These are phyloP conservation scores for Portunus trituberculatus DNA, from an alignment of 1,140 invertebrate genomes.

Conservation along the genomic window DNA sequence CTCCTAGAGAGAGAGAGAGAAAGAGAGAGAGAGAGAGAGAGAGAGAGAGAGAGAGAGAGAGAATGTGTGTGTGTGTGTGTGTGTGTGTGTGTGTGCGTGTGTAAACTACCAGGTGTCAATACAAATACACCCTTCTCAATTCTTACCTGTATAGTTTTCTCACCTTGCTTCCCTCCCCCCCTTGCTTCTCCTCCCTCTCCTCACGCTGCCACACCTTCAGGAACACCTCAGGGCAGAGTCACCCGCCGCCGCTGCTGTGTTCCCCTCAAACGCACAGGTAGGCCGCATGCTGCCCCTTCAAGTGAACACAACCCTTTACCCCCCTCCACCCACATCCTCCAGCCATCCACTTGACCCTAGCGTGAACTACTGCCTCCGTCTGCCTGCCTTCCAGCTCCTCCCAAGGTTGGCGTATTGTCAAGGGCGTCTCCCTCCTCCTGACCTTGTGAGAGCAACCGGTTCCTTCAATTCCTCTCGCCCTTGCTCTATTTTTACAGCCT, in stretches of 20 bases:
- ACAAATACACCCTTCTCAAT: neutral
- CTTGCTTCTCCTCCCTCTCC: neutral
- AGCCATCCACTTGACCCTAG: neutral
- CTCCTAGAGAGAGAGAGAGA: neutral
- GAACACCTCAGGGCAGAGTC: conserved; percentile 54
- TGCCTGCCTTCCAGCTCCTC: neutral
- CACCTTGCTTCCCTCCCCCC: conserved; percentile 14
- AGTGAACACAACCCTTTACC: neutral
- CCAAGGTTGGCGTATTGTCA: neutral
- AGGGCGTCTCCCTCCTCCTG: neutral
- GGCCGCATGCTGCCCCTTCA: conserved; percentile 48
- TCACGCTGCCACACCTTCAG: conserved; percentile 23
- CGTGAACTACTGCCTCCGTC: neutral
- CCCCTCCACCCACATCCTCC: neutral
- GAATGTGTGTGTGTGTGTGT: neutral
- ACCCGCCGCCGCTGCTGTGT: conserved; percentile 51
- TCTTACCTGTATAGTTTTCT: neutral
- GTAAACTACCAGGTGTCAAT: neutral
- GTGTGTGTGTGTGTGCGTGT: neutral
- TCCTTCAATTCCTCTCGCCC: neutral
- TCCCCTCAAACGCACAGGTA: conserved; percentile 58
- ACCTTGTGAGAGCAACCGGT: conserved; percentile 4
- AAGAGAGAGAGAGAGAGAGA: too few species aligned
- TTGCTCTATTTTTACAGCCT: neutral
- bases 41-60: too few species aligned